Percentiles rank a stretch among this genome's conserved stretches.
These are phyloP conservation scores for Sebastes umbrosus DNA, from an alignment of 2,797 vertebrate species.

Conservation along the genomic window DNA sequence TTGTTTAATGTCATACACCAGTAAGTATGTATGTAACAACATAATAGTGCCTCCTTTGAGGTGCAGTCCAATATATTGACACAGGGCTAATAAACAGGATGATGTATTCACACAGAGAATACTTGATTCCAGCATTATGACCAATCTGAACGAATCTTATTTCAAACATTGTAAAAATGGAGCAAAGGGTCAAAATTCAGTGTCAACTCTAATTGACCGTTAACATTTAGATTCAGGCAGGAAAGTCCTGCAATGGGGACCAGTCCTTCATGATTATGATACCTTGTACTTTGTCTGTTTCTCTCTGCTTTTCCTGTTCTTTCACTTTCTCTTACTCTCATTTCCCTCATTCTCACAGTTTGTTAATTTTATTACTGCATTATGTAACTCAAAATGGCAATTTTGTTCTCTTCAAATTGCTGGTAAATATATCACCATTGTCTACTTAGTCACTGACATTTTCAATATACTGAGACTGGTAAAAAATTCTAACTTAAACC, in stretches of 20 bases:
- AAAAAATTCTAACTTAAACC: background rate
- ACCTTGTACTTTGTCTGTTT: background rate
- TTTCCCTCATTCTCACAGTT: background rate
- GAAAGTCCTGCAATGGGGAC: conserved; percentile 18
- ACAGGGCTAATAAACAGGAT: background rate
- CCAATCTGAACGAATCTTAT: conserved; percentile 14
- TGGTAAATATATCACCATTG: background rate
- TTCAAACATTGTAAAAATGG: conserved; percentile 10
- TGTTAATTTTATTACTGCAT: background rate
- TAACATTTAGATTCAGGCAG: conserved; percentile 45
- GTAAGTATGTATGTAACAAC: background rate
- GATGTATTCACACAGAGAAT: background rate
- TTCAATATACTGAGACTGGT: background rate
- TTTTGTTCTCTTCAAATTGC: background rate
- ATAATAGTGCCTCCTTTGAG: background rate
- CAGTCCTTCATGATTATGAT: background rate
- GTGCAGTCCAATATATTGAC: background rate
- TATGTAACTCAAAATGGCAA: background rate
- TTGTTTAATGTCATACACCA: background rate
- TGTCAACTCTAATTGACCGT: conserved; percentile 23
- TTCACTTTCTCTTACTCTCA: background rate
- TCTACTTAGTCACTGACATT: background rate
- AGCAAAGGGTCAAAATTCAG: conserved; percentile 11
- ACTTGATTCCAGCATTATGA: conserved; percentile 4
- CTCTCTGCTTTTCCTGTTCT: background rate